Base-by-base conservation (phyloP, 1,140 invertebrate species). In the Metopolophium dirhodum region DNA sequence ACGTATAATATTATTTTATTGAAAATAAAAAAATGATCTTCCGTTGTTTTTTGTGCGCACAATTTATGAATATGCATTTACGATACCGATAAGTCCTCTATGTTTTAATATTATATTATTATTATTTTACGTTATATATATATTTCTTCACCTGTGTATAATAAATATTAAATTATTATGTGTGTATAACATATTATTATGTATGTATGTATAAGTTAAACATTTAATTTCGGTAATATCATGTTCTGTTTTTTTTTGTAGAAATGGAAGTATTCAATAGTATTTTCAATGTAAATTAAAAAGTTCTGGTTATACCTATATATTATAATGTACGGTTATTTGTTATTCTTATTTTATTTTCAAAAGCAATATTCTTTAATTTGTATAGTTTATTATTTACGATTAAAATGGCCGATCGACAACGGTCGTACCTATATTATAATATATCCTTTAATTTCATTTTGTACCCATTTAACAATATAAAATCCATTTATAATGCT, bases 341-440 rank as follows among this genome's bases (percentile, higher is more conserved):
- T 77, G 61, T 77, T 77, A 77, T 77, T 77, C 14, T 77, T 77
- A 77, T 77, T 77, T 77, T n/a, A 77, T 18, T 77, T 68, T 77
- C 30, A 68, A 68, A 68, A n/a, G 26, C 61, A n/a, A 77, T 77
- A 77, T 77, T 77, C 14, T n/a, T 77, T 77, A 77, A 35, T 77
- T 77, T 77, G 61, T 77, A 77, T 77, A 77, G 61, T 77, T 77
- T 77, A 77, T n/a, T 77, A 77, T 77, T 77, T 77, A 77, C 14
- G 30, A 77, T 77, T 77, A 77, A 77, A 77, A 77, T 77, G 30
- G n/a, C n/a, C 61, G n/a, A 77, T 77, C 1, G 61, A 77, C 3
- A 68, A 7, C 30, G 11, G 11, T 68, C 30, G 61, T 68, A 41
- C 41, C 41, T 41, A 18, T 57, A 57, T n/a, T n/a, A n/a, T 18